These are phyloP conservation scores for Palaemon carinicauda DNA, from an alignment of 1,140 invertebrate species.

Conservation along the genomic window DNA sequence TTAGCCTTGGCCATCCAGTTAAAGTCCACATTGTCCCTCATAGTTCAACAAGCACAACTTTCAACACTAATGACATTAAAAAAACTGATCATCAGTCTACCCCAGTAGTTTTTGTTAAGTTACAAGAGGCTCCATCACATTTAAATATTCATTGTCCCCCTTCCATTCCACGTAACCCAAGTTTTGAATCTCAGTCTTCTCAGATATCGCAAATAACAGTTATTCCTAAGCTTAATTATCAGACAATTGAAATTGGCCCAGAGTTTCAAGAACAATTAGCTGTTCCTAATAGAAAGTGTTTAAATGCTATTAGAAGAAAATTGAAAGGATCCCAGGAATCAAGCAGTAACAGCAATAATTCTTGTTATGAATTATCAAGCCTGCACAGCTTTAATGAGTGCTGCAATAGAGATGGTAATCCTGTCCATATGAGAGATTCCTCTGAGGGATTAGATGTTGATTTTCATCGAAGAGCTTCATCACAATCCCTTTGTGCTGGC, in stretches of 20 bases:
- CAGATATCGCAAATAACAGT: conserved; percentile 50
- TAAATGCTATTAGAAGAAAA: not conserved
- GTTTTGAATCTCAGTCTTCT: conserved; percentile 53
- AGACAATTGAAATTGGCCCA: not conserved
- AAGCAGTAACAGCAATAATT: conserved; percentile 15
- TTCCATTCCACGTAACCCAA: conserved; percentile 37
- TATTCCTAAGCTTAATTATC: not conserved
- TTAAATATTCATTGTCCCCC: conserved; percentile 8
- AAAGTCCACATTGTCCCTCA: not conserved
- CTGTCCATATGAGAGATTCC: conserved; percentile 23
- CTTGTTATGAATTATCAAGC: conserved; percentile 34
- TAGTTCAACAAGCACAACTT: not conserved
- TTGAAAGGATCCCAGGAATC: conserved; percentile 39
- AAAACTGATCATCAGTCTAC: not conserved
- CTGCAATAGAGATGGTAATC: conserved; percentile 26
- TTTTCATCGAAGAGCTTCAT: conserved; percentile 41
- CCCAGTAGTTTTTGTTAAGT: not conserved
- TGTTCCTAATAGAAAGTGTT: not conserved
- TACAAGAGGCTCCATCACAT: conserved; percentile 1
- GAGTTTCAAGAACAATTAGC: not conserved
- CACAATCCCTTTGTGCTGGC: conserved; percentile 33
- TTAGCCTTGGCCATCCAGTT: not conserved
- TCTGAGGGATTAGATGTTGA: conserved; percentile 43
- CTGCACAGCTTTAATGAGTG: conserved; percentile 52
- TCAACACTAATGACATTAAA: not conserved